phyloP scores from a whole-genome alignment of 2,888 invertebrate species.

The Theristus sp. region DNA sequence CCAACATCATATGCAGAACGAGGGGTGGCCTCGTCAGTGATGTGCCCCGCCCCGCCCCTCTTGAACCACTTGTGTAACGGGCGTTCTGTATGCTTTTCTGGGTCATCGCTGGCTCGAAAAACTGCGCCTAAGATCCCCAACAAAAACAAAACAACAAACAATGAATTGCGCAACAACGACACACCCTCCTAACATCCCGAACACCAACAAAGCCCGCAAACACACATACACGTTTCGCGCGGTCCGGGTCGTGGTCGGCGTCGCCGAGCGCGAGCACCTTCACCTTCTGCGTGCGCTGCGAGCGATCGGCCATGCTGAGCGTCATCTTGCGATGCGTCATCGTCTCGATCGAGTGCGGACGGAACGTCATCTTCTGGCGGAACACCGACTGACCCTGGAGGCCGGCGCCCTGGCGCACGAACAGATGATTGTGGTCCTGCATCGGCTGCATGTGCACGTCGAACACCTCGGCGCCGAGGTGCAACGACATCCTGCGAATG shows the following conservation, averaged over 20 bases:
- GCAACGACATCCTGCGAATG: conserved; percentile 87
- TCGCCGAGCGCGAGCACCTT: conserved; percentile 66
- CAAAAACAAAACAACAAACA: background rate
- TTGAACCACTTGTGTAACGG: no score
- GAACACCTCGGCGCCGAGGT: conserved; percentile 89
- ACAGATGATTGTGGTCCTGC: conserved; percentile 90
- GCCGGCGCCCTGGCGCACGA: conserved; percentile 91
- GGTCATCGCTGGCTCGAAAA: background rate
- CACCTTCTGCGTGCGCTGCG: conserved; percentile 77
- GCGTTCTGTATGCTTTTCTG: background rate
- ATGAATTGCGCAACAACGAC: background rate
- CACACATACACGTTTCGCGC: conserved; percentile 38
- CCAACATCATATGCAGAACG: no score
- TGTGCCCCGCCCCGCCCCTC: no score
- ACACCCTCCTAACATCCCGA: no score
- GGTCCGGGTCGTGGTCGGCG: conserved; percentile 81
- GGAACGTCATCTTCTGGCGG: conserved; percentile 81
- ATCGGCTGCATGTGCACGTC: conserved; percentile 75
- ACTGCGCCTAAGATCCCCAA: background rate
- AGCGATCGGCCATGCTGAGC: conserved; percentile 79
- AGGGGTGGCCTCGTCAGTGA: no score
- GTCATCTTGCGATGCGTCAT: conserved; percentile 99
- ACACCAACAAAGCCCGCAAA: no score
- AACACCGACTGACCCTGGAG: conserved; percentile 93
- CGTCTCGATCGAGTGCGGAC: conserved; percentile 94